Base-by-base conservation (phyloP, 2,113 vertebrate species). In the Geococcyx californianus region DNA sequence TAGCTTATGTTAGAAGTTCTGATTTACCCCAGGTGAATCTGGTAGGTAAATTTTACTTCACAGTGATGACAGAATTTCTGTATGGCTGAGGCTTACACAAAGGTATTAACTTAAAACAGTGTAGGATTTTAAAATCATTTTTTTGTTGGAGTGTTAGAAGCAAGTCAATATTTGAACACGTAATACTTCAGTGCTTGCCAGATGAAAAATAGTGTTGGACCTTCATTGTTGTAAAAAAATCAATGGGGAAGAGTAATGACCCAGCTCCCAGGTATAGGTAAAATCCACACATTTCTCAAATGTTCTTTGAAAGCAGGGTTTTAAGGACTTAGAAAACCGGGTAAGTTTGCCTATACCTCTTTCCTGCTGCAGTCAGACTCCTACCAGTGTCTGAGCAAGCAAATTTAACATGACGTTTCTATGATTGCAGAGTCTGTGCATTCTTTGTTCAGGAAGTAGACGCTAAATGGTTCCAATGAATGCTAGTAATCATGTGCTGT, bases 221-320 rank as follows among this genome's bases (percentile, higher is more conserved):
- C 21, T 55, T 36, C 29, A 9, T 79, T 62, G 55, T 10, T 69
- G 34, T 84, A 14, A 75, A 78, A 49, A 72, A 55, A 33, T 14
- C 6, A 31, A 1, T 17, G 6, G 49, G 26, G 16, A 81, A 69
- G 42, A 63, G 9, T 63, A 62, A 34, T 25, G 4, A 60, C 28
- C 2, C 1, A n/a, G 5, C 3, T 18, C 21, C 2, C 26, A 44
- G 11, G 2, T 78, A 5, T 51, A n/a, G 19, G 18, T 44, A 51
- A 85, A 90, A 83, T 58, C 8, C 31, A 62, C 11, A 44, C 23
- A 66, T 82, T 31, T 19, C 28, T 67, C 19, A 40, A 75, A 76
- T 84, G 44, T 5, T 60, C 10, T 44, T 63, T 63, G 49, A 73
- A 75, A 75, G 17, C 11, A 34, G 13, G 6, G 10, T 18, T 67